A percentile compares a stretch with the other conserved stretches of the same genome.
phyloP scores from a whole-genome alignment of 2,797 vertebrate genomes.

The Arctocebus calabarensis region DNA sequence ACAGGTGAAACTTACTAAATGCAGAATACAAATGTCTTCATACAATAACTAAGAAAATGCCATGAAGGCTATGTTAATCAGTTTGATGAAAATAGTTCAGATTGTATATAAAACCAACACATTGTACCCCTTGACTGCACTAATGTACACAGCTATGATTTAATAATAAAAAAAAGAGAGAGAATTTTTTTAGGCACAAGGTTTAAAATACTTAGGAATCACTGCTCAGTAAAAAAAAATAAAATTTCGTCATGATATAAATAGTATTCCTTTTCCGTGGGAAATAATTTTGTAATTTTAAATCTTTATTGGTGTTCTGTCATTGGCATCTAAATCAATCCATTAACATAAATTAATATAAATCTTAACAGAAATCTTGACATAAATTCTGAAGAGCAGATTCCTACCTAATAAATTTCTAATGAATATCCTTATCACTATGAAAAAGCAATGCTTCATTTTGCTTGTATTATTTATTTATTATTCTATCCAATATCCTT shows the following conservation, averaged over 20 bases:
- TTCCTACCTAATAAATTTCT: slow-evolving; percentile 3
- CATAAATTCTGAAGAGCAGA: slow-evolving; percentile 51
- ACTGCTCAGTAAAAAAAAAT: slow-evolving; percentile 4
- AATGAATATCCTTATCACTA: background rate
- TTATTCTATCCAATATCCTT: slow-evolving; percentile 12
- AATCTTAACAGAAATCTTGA: background rate
- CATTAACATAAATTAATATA: background rate
- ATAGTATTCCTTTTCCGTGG: slow-evolving; percentile 48
- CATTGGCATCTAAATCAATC: background rate
- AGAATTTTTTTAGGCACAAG: background rate
- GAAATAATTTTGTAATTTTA: slow-evolving; percentile 58
- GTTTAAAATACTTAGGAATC: slow-evolving; percentile 48
- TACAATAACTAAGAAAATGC: no score
- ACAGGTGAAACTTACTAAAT: no score
- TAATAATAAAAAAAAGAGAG: no score
- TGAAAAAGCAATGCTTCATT: background rate
- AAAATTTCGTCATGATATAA: slow-evolving; percentile 18
- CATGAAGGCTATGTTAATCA: no score
- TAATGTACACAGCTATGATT: no score
- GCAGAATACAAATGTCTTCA: no score
- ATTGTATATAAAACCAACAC: no score
- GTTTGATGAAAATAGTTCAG: no score
- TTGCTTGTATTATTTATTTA: background rate
- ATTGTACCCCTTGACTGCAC: no score
- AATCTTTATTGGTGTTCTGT: background rate